Evolutionary conservation across 2,888 invertebrate genomes (phyloP), one percentile per base, ranked within the genome.

Genomic region (Nymphalis polychloros): DNA sequence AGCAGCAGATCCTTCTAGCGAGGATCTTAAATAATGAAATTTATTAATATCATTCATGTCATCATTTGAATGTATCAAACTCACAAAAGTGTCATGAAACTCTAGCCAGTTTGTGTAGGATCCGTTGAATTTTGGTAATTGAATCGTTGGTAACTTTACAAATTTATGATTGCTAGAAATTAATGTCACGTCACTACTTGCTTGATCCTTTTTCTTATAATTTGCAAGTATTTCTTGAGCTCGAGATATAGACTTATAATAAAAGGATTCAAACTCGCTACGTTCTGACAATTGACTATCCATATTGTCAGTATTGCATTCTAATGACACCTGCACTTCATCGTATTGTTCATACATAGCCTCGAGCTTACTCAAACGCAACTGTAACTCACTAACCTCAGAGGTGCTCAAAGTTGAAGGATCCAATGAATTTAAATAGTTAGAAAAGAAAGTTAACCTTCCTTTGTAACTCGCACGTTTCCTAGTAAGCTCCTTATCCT

Each of bases 11-110:
- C 63, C 70, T 31, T 76, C 72, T 2, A 78, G 41, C 8, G 75
- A 77, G 2, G 76, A 52, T 4, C 74, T 57, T 16, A 77, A 66
- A 63, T 78, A 77, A 48, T 77, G 77, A 60, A 76, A 76, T 27
- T 78, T 76, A 64, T 75, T 77, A 19, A 49, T 49, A 4, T 75
- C 70, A 16, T 75, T 74, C 1, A 79, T 77, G 5, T 70, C 67
- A 20, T 74, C 67, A 67, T 76, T 75, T 6, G 47, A 46, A 60
- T 78, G 76, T 23, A 77, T 75, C 17, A 77, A 64, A 55, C 73
- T 73, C 10, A 63, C 6, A 63, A 72, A 77, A 0, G 75, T 76
- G 49, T 77, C 77, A 8, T 61, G 69, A 67, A 79, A 78, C 59
- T 77, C 79, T 5, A 77, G 55, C 76, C 78, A 78, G 68, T 50